These are phyloP conservation scores for Pygocentrus nattereri DNA, from an alignment of 2,797 vertebrate species.

Conservation along the genomic window DNA sequence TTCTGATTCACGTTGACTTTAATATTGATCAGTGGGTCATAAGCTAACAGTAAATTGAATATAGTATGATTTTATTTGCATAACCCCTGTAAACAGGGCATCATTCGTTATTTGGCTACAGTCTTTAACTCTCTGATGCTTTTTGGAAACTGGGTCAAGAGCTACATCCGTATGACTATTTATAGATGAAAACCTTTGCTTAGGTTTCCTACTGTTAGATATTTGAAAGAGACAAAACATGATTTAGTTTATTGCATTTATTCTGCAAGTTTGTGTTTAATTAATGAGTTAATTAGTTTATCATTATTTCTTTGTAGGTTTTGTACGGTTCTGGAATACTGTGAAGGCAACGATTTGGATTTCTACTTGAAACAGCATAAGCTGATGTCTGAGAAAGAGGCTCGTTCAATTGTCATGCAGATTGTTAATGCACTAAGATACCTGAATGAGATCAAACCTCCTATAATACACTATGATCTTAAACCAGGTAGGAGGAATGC, in stretches of 20 bases:
- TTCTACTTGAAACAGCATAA: slow-evolving; percentile 99
- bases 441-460: slow-evolving; percentile 99
- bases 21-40: background rate
- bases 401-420: slow-evolving; percentile 99
- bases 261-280: background rate
- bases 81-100: background rate
- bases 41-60: background rate
- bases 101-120: background rate
- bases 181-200: slow-evolving; percentile 1
- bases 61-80: background rate
- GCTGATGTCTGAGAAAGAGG: slow-evolving; percentile 99
- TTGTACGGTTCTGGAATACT: slow-evolving; percentile 99
- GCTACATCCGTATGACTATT: background rate
- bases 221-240: too few relatives aligned
- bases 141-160: background rate
- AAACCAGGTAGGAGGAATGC: slow-evolving; percentile 88
- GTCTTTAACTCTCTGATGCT: background rate
- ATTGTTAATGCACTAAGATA: slow-evolving; percentile 99
- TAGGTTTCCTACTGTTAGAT: background rate
- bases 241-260: too few relatives aligned
- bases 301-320: slow-evolving; percentile 77
- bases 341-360: slow-evolving; percentile 99
- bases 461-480: slow-evolving; percentile 99
- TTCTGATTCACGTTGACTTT: background rate
- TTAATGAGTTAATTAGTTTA: background rate